Base-by-base conservation (phyloP, 2,888 invertebrate genomes). In the Dryococelus australis region DNA sequence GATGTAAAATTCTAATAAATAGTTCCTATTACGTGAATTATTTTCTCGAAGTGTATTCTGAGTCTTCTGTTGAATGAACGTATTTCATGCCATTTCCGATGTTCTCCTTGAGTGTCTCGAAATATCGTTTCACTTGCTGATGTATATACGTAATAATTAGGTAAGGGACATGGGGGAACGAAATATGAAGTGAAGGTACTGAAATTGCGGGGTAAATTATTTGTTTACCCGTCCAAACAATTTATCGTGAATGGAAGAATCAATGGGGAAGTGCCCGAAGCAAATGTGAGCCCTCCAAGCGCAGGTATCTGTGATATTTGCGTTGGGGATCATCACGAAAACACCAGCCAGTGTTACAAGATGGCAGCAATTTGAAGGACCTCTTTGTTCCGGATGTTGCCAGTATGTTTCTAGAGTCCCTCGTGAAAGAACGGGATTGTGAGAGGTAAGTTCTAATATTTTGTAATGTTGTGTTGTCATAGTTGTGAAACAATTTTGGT, bases 351-450 rank as follows among this genome's bases (percentile, higher is more conserved):
- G 86, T 86, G 86, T 88, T 94, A 93, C 95, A 95, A 95, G 94
- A 95, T 95, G 95, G 95, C 95, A 95, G 95, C 94, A 94, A 94
- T 94, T 94, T 95, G 94, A 95, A 94, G 94, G 94, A 94, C 94
- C 94, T 94, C 94, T 93, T 93, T 94, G 94, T 94, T 94, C 92
- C 94, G 94, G 94, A 93, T 94, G 94, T 89, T 89, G 88, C 93
- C 95, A 95, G 94, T 94, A 95, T 95, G 95, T 94, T 94, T 95
- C 94, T 94, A 94, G 94, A 93, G 94, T 94, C 94, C 92, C 93
- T 94, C 94, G 93, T 93, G 93, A 93, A 94, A 92, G 94, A 94
- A 93, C 92, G 93, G 93, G 92, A 94, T 94, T 94, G 94, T 92
- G 94, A 94, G 94, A 95, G 95, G 95, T 95, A 93, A 94, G 35